Conservation (phyloP, 2,797 vertebrate genomes). For the Molothrus ater region DNA sequence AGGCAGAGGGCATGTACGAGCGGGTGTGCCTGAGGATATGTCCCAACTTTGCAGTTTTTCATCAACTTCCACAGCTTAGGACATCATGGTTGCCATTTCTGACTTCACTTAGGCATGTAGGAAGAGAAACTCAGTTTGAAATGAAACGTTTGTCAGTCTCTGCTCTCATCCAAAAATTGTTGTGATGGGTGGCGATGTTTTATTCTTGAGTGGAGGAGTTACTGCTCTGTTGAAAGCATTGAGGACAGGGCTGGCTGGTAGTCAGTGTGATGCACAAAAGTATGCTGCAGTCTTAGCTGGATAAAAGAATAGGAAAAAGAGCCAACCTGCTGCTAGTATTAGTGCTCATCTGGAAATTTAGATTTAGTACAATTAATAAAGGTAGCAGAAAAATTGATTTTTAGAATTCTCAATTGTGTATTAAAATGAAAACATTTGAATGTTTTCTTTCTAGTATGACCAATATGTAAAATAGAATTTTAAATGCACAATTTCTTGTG, state of each 20-base stretch:
- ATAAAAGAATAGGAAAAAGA: neutral
- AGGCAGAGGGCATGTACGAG: neutral
- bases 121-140: neutral
- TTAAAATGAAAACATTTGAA: neutral
- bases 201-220: neutral
- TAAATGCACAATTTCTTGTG: neutral
- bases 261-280: neutral
- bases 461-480: neutral
- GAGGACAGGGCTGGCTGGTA: neutral
- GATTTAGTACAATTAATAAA: neutral
- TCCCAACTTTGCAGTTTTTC: neutral
- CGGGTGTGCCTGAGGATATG: rapidly evolving
- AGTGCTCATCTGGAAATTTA: neutral
- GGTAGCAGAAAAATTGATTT: neutral
- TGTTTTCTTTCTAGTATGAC: neutral
- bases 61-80: neutral
- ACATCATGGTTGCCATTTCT: neutral
- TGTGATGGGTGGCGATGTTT: neutral
- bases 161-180: neutral
- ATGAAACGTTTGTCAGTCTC: neutral
- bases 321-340: neutral
- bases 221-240: neutral
- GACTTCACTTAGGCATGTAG: neutral
- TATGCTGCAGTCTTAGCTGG: neutral
- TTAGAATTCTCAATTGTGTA: neutral